Evolutionary conservation across 2,888 invertebrate genomes (phyloP).

Genomic region (Drosophila setosimentum): DNA sequence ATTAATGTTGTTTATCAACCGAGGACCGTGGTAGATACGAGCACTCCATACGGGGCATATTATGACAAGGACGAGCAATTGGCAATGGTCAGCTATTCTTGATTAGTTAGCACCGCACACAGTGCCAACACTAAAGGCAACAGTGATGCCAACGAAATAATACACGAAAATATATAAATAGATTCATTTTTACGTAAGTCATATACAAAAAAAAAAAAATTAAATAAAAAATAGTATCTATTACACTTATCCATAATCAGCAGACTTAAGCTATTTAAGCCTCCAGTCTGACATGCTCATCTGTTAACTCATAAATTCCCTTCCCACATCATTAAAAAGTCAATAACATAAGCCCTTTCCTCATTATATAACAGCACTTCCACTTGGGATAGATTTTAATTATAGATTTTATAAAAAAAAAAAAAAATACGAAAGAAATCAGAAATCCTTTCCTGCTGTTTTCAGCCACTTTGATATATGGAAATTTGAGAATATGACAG

Average conservation of each 20-base stretch:
- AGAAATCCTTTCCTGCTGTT: constrained; percentile 28
- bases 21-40: constrained; percentile 36
- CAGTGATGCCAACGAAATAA: constrained; percentile 24
- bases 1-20: constrained; percentile 81
- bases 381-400: constrained; percentile 6
- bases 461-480: constrained; percentile 26
- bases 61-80: constrained; percentile 56
- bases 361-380: neutral
- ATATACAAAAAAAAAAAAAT: neutral
- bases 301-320: neutral
- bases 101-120: constrained; percentile 60
- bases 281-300: neutral
- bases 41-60: constrained; percentile 35
- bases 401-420: neutral
- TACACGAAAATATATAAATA: neutral
- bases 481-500: constrained; percentile 41
- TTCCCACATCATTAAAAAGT: neutral
- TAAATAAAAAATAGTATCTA: too few relatives aligned
- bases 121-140: constrained; percentile 20
- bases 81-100: constrained; percentile 44
- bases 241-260: neutral
- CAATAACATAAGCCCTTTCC: neutral
- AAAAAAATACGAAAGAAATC: neutral
- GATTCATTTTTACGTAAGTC: neutral
- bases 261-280: too few relatives aligned